Evolutionary conservation across 2,888 invertebrate genomes (phyloP).

Genomic region (Cinara cedri): DNA sequence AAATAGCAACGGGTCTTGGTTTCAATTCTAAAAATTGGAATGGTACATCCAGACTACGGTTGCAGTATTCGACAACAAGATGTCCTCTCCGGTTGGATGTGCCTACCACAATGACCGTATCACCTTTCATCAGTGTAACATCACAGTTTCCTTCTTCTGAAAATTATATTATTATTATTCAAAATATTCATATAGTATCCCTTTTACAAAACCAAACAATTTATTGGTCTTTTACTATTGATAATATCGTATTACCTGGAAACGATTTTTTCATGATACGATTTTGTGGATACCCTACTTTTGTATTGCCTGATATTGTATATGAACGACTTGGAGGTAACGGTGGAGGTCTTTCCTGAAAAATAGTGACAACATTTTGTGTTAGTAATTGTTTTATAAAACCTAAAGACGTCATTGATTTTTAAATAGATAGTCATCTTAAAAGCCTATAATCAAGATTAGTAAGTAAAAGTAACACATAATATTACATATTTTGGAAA

Average conservation of each 20-base stretch:
- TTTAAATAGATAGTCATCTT: too few species aligned
- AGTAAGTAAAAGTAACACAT: neutral
- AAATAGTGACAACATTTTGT: neutral
- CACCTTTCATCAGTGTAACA: slow-evolving; percentile 77
- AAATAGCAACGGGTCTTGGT: slow-evolving; percentile 61
- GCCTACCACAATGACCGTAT: slow-evolving; percentile 85
- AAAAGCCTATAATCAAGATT: too few species aligned
- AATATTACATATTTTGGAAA: neutral
- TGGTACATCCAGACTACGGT: slow-evolving; percentile 76
- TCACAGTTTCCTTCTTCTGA: slow-evolving; percentile 66
- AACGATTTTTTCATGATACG: slow-evolving; percentile 89
- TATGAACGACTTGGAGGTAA: slow-evolving; percentile 89
- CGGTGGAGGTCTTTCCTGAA: slow-evolving; percentile 86
- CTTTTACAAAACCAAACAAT: too few species aligned
- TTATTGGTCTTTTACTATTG: too few species aligned
- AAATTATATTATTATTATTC: slow-evolving; percentile 20
- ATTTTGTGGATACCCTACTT: slow-evolving; percentile 90
- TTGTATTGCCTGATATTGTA: slow-evolving; percentile 87
- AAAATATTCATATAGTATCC: too few species aligned
- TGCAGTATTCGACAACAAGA: slow-evolving; percentile 83
- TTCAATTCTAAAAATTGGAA: slow-evolving; percentile 82
- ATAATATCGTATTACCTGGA: slow-evolving; percentile 67
- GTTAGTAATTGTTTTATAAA: neutral
- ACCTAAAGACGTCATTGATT: too few species aligned
- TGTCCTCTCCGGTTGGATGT: slow-evolving; percentile 86